These are phyloP conservation scores for Odocoileus virginianus DNA, from an alignment of 2,113 vertebrate species.

Conservation along the genomic window DNA sequence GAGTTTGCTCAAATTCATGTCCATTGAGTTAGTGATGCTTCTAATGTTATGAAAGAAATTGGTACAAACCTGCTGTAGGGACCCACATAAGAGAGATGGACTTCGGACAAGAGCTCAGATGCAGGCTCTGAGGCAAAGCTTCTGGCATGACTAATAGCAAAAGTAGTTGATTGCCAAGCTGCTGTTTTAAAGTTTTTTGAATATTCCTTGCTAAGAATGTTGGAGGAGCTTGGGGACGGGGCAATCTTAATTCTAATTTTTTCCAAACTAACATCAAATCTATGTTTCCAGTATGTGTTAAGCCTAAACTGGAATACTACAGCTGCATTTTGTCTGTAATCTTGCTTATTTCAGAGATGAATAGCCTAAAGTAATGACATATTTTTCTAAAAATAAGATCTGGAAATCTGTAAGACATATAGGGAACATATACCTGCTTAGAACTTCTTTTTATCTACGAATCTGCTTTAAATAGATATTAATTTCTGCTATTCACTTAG, in stretches of 20 bases:
- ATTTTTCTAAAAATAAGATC: background rate
- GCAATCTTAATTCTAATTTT: background rate
- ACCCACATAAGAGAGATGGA: background rate
- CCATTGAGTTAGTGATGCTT: background rate
- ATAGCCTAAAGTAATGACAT: background rate
- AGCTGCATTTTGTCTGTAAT: background rate
- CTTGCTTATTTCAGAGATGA: background rate
- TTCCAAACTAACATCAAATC: background rate
- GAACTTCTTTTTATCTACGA: background rate
- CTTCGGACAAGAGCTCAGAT: background rate
- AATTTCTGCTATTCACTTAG: background rate
- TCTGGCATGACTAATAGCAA: background rate
- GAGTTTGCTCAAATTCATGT: background rate
- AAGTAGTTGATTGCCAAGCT: background rate
- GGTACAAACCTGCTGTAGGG: background rate
- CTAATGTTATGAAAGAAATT: background rate
- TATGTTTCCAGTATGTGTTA: background rate
- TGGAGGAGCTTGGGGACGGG: background rate
- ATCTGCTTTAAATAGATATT: background rate
- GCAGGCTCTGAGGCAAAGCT: background rate
- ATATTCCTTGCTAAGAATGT: background rate
- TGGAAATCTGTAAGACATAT: background rate
- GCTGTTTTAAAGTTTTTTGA: background rate
- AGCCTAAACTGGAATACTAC: background rate
- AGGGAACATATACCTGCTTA: background rate